Evolutionary conservation across 2,888 invertebrate genomes (phyloP).

Genomic region (Rhopalosiphum nymphaeae): DNA sequence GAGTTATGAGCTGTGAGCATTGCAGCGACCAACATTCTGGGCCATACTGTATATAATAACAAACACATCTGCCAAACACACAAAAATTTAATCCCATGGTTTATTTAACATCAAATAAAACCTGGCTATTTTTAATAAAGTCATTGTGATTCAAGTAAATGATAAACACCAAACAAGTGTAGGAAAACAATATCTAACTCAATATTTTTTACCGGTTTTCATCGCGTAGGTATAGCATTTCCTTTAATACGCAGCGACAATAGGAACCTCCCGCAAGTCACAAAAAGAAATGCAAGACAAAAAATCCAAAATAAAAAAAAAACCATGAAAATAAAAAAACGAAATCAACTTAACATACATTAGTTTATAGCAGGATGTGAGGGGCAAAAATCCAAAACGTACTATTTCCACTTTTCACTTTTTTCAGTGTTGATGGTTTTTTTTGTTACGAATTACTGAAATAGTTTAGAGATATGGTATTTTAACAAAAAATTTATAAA

Average conservation of each 20-base stretch:
- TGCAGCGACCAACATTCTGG: not conserved
- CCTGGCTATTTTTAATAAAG: conserved; percentile 34
- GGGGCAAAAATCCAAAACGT: too few species aligned
- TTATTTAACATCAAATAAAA: conserved; percentile 53
- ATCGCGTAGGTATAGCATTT: not conserved
- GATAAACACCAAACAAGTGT: not conserved
- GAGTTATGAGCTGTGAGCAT: not conserved
- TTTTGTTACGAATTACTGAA: too few species aligned
- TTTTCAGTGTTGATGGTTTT: too few species aligned
- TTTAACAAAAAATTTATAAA: too few species aligned
- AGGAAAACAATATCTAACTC: not conserved
- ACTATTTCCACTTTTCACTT: too few species aligned
- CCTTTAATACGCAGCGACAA: not conserved
- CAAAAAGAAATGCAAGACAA: not conserved
- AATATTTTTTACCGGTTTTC: not conserved
- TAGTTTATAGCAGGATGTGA: not conserved
- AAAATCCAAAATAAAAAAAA: not conserved
- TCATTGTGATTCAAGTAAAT: not conserved
- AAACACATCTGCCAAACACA: conserved; percentile 10
- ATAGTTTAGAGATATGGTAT: too few species aligned
- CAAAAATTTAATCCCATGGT: conserved; percentile 46
- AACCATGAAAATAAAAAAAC: not conserved
- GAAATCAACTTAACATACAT: not conserved
- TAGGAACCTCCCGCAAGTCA: not conserved
- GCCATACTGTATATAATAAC: conserved; percentile 1